These are phyloP conservation scores for Catostylus mosaicus DNA, from an alignment of 30 jellyfish, hydroid and myxozoan genomes.

Conservation along the genomic window DNA sequence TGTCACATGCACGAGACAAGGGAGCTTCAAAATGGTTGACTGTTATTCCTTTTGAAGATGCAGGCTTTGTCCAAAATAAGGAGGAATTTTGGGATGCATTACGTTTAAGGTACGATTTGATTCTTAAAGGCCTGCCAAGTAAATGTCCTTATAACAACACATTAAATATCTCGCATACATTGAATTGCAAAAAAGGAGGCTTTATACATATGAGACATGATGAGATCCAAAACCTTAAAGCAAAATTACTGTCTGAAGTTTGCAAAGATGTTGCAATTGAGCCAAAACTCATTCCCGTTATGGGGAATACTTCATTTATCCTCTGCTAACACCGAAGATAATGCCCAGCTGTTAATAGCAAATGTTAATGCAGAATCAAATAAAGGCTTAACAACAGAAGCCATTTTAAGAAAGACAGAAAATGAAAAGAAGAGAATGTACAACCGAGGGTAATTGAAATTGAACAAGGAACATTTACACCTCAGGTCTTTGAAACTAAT, in stretches of 20 bases:
- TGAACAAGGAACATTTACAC: neutral
- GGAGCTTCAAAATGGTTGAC: constrained; percentile 44
- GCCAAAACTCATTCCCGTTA: constrained; percentile 21
- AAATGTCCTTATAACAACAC: constrained; percentile 27
- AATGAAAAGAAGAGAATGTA: neutral
- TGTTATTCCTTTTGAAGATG: constrained; percentile 39
- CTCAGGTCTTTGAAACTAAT: neutral
- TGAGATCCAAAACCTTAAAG: constrained; percentile 5
- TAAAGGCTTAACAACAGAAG: constrained; percentile 27
- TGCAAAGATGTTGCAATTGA: constrained; percentile 48
- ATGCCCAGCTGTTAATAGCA: constrained; percentile 32
- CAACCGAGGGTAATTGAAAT: neutral
- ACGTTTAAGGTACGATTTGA: constrained; percentile 28
- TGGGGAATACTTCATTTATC: constrained; percentile 17
- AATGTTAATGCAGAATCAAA: neutral
- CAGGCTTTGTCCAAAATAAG: constrained; percentile 21
- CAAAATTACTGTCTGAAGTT: constrained; percentile 31
- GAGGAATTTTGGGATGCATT: constrained; percentile 44
- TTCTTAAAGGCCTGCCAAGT: constrained; percentile 53
- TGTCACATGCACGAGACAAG: constrained; percentile 22
- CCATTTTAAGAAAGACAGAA: constrained; percentile 1
- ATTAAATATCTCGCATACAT: constrained; percentile 8
- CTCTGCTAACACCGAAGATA: constrained; percentile 46
- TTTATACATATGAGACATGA: constrained; percentile 44
- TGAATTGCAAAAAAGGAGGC: constrained; percentile 43